These are phyloP conservation scores for Poecilia picta DNA, from an alignment of 2,797 vertebrate species.

Conservation along the genomic window DNA sequence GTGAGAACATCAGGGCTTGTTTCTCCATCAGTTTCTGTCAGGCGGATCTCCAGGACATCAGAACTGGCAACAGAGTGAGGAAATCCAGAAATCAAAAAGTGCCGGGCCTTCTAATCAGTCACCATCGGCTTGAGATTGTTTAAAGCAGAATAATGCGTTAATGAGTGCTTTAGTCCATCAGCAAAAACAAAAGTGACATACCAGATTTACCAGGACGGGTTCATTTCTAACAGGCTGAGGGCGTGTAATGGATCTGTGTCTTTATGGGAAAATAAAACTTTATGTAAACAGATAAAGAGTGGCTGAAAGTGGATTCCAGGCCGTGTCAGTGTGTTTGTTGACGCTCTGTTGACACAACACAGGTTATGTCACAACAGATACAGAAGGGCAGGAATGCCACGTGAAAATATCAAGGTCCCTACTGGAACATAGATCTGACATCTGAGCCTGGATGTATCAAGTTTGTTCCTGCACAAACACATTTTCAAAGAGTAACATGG, in stretches of 20 bases:
- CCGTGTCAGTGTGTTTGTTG: conserved; percentile 51
- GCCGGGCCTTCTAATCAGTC: conserved; percentile 3
- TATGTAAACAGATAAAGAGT: conserved; percentile 11
- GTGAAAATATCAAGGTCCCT: conserved; percentile 54
- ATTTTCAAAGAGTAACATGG: conserved; percentile 47
- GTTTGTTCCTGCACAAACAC: conserved; percentile 45
- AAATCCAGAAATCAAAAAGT: conserved; percentile 19
- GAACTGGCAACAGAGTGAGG: conserved; percentile 28
- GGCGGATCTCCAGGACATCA: conserved; percentile 76
- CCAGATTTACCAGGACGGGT: neutral
- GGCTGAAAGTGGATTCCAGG: conserved; percentile 40
- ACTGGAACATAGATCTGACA: conserved; percentile 44
- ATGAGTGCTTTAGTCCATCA: neutral
- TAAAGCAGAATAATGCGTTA: neutral
- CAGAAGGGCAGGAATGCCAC: conserved; percentile 27
- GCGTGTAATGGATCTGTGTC: neutral
- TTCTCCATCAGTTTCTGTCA: conserved; percentile 63
- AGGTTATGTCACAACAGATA: conserved; percentile 41
- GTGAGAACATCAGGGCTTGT: conserved; percentile 83
- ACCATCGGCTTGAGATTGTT: neutral
- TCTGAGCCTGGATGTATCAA: conserved; percentile 45
- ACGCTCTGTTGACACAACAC: conserved; percentile 53
- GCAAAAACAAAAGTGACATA: neutral
- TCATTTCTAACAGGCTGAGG: neutral
- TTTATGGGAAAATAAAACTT: neutral